Evolutionary conservation across 2,888 invertebrate species (phyloP).

Genomic region (Trachelus tabidus): DNA sequence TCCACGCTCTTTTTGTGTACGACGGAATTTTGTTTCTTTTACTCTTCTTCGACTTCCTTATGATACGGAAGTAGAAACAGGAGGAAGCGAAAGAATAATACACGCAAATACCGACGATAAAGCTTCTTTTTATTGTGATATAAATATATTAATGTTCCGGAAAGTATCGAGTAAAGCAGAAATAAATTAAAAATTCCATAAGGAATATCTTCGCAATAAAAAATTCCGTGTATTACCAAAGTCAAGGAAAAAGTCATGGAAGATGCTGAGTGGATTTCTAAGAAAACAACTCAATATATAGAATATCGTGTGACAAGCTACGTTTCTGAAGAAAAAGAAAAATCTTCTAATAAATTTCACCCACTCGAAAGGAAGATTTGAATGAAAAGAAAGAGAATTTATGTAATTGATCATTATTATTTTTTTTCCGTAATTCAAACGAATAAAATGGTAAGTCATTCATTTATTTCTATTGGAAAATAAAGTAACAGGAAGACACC

Average conservation of each 20-base stretch:
- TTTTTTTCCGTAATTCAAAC: too few relatives aligned
- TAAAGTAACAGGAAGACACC: neutral
- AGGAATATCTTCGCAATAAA: too few relatives aligned
- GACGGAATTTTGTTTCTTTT: neutral
- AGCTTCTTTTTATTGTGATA: too few relatives aligned
- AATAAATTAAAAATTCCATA: too few relatives aligned
- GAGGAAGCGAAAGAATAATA: too few relatives aligned
- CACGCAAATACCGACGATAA: too few relatives aligned
- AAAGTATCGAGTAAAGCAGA: too few relatives aligned
- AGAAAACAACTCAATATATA: neutral
- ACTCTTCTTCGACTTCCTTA: neutral
- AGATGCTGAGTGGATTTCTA: neutral
- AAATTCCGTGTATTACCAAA: too few relatives aligned
- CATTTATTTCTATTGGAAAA: neutral
- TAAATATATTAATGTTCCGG: too few relatives aligned
- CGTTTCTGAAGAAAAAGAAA: too few relatives aligned
- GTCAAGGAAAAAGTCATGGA: neutral
- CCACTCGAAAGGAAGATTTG: fast-evolving
- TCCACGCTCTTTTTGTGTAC: neutral
- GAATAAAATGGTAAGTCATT: neutral
- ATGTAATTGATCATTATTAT: neutral
- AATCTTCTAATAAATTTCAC: too few relatives aligned
- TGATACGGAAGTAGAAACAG: neutral
- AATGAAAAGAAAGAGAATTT: neutral
- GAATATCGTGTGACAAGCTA: neutral